A percentile compares a stretch with the other conserved stretches of the same genome.
phyloP scores from a whole-genome alignment of 1,140 invertebrate species.

The Ips typographus region DNA sequence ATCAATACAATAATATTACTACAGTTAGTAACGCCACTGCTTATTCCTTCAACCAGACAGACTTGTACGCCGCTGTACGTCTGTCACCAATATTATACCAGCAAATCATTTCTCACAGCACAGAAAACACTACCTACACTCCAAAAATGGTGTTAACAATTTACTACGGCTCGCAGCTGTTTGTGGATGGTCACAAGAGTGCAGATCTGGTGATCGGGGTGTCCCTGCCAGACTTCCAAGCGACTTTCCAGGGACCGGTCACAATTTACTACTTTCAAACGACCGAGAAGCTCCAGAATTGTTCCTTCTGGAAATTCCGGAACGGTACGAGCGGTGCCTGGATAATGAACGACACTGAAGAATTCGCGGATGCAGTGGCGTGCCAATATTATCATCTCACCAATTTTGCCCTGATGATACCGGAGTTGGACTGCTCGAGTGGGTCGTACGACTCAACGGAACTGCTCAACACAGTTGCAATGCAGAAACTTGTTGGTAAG shows the following conservation, averaged over 20 bases:
- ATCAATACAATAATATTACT: background rate
- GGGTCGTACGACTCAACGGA: too few species aligned
- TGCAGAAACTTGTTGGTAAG: too few species aligned
- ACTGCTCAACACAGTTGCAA: too few species aligned
- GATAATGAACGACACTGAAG: slow-evolving; percentile 9
- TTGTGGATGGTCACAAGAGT: slow-evolving; percentile 12
- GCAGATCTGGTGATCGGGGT: slow-evolving; percentile 25
- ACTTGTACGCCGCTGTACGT: slow-evolving; percentile 9
- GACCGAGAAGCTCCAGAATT: slow-evolving; percentile 11
- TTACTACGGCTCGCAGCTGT: slow-evolving; percentile 26
- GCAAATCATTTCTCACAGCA: slow-evolving; percentile 16
- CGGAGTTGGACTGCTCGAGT: too few species aligned
- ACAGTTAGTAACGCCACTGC: background rate
- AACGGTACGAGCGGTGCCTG: background rate
- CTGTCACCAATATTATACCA: slow-evolving; percentile 13
- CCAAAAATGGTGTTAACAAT: slow-evolving; percentile 23
- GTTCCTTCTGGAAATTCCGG: slow-evolving; percentile 35
- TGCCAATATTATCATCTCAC: slow-evolving; percentile 31
- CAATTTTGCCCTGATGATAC: slow-evolving; percentile 20
- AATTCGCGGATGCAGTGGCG: background rate
- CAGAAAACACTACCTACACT: slow-evolving; percentile 7
- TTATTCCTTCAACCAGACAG: background rate
- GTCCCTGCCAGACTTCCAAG: slow-evolving; percentile 17
- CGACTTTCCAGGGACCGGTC: slow-evolving; percentile 18
- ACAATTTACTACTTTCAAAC: slow-evolving; percentile 17